Conservation (phyloP, 2,888 invertebrate species). For the Pantelozetes paolii region DNA sequence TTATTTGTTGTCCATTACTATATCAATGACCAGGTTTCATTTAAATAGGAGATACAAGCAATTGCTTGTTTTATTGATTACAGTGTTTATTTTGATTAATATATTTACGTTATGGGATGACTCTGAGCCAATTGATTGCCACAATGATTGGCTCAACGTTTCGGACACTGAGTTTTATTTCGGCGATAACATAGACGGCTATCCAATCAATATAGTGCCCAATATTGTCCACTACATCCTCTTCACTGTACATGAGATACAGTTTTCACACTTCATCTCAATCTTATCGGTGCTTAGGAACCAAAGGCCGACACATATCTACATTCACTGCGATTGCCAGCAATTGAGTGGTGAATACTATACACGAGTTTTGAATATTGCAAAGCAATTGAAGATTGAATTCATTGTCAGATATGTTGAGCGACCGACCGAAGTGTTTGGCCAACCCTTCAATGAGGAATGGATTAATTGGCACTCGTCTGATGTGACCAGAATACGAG, state of each 20-base stretch:
- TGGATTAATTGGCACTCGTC: slow-evolving; percentile 53
- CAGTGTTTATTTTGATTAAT: no score
- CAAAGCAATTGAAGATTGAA: slow-evolving; percentile 36
- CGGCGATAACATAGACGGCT: slow-evolving; percentile 48
- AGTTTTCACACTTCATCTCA: slow-evolving; percentile 51
- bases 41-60: no score
- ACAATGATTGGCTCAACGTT: no score
- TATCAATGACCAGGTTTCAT: no score
- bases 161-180: no score
- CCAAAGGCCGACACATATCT: slow-evolving; percentile 51
- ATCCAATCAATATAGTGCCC: slow-evolving; percentile 49
- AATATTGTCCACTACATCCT: slow-evolving; percentile 53
- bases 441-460: slow-evolving; percentile 52
- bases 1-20: no score
- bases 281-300: slow-evolving; percentile 51
- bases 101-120: no score
- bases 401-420: slow-evolving; percentile 43
- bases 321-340: slow-evolving; percentile 51
- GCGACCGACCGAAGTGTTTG: slow-evolving; percentile 53
- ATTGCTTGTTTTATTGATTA: no score
- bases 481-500: slow-evolving; percentile 52
- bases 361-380: slow-evolving; percentile 38
- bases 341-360: slow-evolving; percentile 48
- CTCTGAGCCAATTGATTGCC: no score
- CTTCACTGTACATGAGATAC: slow-evolving; percentile 49